Evolutionary conservation across 2,113 vertebrate species (phyloP).

Genomic region (Alexandromys fortis): DNA sequence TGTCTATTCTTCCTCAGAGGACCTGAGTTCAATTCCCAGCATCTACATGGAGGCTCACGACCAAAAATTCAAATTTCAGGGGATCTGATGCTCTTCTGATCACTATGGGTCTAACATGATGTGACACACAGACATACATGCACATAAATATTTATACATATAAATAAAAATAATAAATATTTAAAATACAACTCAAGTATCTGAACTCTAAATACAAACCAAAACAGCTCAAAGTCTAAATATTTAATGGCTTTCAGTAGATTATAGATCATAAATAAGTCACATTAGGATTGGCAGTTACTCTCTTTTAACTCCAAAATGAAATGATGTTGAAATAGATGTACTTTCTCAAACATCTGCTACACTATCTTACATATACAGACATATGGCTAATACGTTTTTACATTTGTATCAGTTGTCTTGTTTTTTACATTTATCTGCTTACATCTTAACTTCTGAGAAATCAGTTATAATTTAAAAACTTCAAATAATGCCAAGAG

Average conservation of each 20-base stretch:
- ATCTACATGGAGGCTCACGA: too few species aligned
- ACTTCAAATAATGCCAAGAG: slow-evolving; percentile 58
- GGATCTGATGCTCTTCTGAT: too few species aligned
- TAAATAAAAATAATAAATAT: too few species aligned
- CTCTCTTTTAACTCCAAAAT: slow-evolving; percentile 35
- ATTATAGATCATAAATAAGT: slow-evolving; percentile 22
- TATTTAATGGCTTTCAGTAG: slow-evolving; percentile 30
- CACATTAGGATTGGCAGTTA: slow-evolving; percentile 1
- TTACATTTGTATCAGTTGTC: neutral
- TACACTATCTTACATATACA: neutral
- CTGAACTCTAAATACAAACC: slow-evolving; percentile 48
- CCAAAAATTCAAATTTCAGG: too few species aligned
- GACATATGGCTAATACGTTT: neutral
- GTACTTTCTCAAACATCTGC: neutral
- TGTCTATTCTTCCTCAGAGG: too few species aligned
- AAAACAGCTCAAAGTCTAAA: slow-evolving; percentile 26
- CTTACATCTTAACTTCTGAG: slow-evolving; percentile 70
- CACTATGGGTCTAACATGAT: too few species aligned
- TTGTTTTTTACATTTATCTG: slow-evolving; percentile 29
- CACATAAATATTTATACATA: too few species aligned
- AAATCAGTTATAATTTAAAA: slow-evolving; percentile 75
- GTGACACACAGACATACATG: too few species aligned
- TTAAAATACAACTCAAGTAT: slow-evolving; percentile 51
- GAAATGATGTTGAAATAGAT: slow-evolving; percentile 31
- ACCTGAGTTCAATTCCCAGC: too few species aligned